These are phyloP conservation scores for Paraplagusia blochii DNA, from an alignment of 2,113 vertebrate species.

Conservation along the genomic window DNA sequence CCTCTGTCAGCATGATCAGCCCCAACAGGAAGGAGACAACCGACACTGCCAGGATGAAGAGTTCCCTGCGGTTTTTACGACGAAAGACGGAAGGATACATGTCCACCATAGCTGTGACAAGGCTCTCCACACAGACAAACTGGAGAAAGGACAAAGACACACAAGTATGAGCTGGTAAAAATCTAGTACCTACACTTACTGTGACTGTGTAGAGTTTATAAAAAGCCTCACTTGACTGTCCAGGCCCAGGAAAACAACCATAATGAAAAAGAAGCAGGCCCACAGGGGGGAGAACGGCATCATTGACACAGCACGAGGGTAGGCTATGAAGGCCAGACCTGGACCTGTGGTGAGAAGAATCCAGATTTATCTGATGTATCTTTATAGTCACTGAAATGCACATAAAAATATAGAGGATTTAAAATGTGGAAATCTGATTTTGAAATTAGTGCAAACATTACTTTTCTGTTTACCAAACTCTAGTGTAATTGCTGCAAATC, in stretches of 20 bases:
- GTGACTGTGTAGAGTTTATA: neutral
- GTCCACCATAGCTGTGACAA: conserved; percentile 92
- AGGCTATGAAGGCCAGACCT: conserved; percentile 95
- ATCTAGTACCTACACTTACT: neutral
- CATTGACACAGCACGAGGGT: conserved; percentile 95
- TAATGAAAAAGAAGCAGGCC: conserved; percentile 96
- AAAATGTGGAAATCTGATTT: no score
- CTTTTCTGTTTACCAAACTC: no score
- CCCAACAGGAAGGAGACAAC: conserved; percentile 85
- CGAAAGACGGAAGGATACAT: conserved; percentile 90
- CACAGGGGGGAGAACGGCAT: conserved; percentile 93
- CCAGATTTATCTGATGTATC: no score
- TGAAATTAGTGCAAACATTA: no score
- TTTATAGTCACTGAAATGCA: no score
- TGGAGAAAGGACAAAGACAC: conserved; percentile 43
- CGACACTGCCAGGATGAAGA: conserved; percentile 85
- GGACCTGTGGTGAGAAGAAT: no score
- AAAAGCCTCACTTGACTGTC: conserved; percentile 86
- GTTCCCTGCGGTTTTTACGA: conserved; percentile 88
- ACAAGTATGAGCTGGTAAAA: neutral
- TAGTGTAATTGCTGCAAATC: no score
- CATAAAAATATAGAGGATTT: no score
- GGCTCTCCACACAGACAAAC: conserved; percentile 96
- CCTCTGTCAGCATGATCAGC: conserved; percentile 94
- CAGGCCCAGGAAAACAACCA: conserved; percentile 92